Evolutionary conservation across 2,888 invertebrate genomes (phyloP).

Genomic region (Himalopsyche tibetana): DNA sequence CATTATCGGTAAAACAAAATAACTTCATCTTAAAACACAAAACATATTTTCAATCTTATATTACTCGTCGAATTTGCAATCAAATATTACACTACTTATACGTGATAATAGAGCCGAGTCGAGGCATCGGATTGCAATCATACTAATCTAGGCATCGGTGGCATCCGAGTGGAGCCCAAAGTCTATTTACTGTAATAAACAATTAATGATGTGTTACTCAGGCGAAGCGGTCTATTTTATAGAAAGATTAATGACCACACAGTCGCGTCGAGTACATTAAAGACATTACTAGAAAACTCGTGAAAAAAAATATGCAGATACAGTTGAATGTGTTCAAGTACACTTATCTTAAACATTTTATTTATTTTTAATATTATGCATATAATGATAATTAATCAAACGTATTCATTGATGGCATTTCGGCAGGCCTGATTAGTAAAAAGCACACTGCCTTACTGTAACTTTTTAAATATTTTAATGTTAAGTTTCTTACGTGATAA

Average conservation of each 20-base stretch:
- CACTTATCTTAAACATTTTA: too few species aligned
- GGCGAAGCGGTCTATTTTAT: conserved; percentile 38
- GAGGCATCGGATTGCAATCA: not conserved
- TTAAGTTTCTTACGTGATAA: too few species aligned
- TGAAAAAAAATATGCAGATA: too few species aligned
- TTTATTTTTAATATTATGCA: too few species aligned
- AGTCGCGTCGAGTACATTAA: not conserved
- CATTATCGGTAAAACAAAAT: not conserved
- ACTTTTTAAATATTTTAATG: too few species aligned
- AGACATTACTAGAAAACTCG: not conserved
- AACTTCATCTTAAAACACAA: not conserved
- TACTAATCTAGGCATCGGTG: not conserved
- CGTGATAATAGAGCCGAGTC: conserved; percentile 11
- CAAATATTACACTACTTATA: conserved; percentile 4
- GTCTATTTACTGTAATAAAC: not conserved
- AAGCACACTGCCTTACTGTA: too few species aligned
- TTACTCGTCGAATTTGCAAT: not conserved
- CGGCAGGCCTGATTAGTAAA: too few species aligned
- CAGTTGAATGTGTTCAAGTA: too few species aligned
- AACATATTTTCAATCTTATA: conserved; percentile 16
- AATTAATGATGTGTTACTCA: not conserved
- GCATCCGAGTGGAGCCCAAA: conserved; percentile 10
- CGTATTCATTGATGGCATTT: too few species aligned
- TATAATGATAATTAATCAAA: too few species aligned
- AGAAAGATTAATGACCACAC: not conserved